Conservation (phyloP, 2,888 invertebrate genomes). For the Epistrophella euchroma region DNA sequence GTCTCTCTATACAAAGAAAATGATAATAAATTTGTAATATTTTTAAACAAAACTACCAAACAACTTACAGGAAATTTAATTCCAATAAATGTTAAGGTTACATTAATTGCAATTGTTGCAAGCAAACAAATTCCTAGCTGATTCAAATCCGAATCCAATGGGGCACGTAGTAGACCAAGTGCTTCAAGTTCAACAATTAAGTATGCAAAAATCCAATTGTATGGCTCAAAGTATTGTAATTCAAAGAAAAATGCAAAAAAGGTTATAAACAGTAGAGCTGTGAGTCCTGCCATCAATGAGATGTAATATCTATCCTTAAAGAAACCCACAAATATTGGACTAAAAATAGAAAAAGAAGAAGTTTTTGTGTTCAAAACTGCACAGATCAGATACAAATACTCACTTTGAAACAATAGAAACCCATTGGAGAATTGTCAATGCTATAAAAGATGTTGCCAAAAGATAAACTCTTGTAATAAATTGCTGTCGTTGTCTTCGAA, state of each 20-base stretch:
- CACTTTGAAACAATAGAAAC: slow-evolving; percentile 31
- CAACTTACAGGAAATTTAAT: slow-evolving; percentile 13
- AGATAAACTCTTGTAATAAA: slow-evolving; percentile 39
- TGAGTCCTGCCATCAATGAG: background rate
- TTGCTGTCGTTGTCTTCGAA: background rate
- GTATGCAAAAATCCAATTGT: slow-evolving; percentile 35
- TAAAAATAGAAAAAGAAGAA: background rate
- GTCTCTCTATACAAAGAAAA: slow-evolving; percentile 1
- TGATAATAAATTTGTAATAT: background rate
- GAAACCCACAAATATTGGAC: background rate
- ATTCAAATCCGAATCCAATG: slow-evolving; percentile 4
- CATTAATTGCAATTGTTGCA: background rate
- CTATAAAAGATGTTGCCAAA: slow-evolving; percentile 10
- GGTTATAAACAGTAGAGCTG: slow-evolving; percentile 18
- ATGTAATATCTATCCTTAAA: background rate
- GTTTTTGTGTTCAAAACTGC: background rate
- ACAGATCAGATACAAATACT: slow-evolving; percentile 1
- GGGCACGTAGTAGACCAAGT: background rate
- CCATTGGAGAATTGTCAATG: slow-evolving; percentile 31
- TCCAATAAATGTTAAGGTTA: slow-evolving; percentile 11
- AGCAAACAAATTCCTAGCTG: background rate
- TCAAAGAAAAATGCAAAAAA: slow-evolving; percentile 3
- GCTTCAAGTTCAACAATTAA: slow-evolving; percentile 42
- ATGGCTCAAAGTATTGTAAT: slow-evolving; percentile 33
- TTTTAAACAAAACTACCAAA: background rate